Evolutionary conservation across 1,140 invertebrate species (phyloP).

Genomic region (Mycetomoellerius zeteki): DNA sequence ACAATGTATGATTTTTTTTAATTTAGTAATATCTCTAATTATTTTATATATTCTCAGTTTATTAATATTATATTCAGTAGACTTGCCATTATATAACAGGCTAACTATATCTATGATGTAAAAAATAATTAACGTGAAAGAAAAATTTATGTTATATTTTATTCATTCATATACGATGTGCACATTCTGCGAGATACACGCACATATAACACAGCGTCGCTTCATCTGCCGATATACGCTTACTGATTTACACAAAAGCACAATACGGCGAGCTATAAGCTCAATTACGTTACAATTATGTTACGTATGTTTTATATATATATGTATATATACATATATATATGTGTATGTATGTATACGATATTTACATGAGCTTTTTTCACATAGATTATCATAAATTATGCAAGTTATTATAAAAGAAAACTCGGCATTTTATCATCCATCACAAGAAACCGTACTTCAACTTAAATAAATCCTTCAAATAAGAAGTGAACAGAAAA

Average conservation of each 20-base stretch:
- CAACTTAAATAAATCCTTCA: neutral
- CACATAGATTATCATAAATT: slow-evolving; percentile 8
- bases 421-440: neutral
- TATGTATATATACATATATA: neutral
- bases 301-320: neutral
- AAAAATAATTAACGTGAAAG: slow-evolving; percentile 56
- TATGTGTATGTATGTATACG: neutral
- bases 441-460: neutral
- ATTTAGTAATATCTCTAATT: slow-evolving; percentile 38
- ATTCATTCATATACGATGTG: slow-evolving; percentile 47
- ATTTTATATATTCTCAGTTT: slow-evolving; percentile 40
- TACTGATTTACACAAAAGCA: slow-evolving; percentile 56
- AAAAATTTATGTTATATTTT: slow-evolving; percentile 61
- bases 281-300: slow-evolving; percentile 26
- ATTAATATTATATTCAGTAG: slow-evolving; percentile 49
- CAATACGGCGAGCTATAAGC: slow-evolving; percentile 40
- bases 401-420: neutral
- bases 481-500: neutral
- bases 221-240: slow-evolving; percentile 49
- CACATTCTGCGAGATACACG: slow-evolving; percentile 31
- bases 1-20: slow-evolving; percentile 24
- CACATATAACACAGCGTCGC: slow-evolving; percentile 30
- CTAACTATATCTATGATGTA: neutral
- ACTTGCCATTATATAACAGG: slow-evolving; percentile 36
- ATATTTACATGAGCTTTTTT: neutral